Percentiles rank a stretch among this genome's conserved stretches.
These are phyloP conservation scores for Actias luna DNA, from an alignment of 2,888 invertebrate genomes.

Conservation along the genomic window DNA sequence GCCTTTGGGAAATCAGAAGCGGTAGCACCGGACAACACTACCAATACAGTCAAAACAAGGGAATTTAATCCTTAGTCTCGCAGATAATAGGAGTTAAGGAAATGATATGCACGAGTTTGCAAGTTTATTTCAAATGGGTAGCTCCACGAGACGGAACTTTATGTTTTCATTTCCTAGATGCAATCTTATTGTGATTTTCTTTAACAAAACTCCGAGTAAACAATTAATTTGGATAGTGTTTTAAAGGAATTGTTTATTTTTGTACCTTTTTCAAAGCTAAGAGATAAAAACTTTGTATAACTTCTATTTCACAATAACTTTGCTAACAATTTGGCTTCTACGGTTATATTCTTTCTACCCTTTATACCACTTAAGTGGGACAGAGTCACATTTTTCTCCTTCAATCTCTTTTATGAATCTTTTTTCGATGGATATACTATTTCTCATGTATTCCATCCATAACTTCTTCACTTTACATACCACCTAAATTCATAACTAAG, in stretches of 20 bases:
- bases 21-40: conserved; percentile 47
- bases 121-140: conserved; percentile 49
- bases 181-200: conserved; percentile 51
- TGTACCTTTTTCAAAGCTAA: not conserved
- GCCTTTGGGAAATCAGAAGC: conserved; percentile 76
- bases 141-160: conserved; percentile 32
- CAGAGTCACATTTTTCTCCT: not conserved
- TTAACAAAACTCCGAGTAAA: conserved; percentile 43
- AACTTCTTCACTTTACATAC: no score
- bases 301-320: not conserved
- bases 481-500: no score
- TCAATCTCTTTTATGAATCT: not conserved
- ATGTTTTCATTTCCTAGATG: conserved; percentile 45
- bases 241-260: not conserved
- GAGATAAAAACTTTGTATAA: not conserved
- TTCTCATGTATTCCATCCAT: no score
- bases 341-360: not conserved
- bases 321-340: not conserved
- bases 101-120: conserved; percentile 26
- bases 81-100: conserved; percentile 34
- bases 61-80: conserved; percentile 51
- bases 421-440: no score
- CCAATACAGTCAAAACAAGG: conserved; percentile 36
- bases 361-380: not conserved
- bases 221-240: conserved; percentile 34